Evolutionary conservation across 2,797 vertebrate genomes (phyloP).

Genomic region (Coluber constrictor): DNA sequence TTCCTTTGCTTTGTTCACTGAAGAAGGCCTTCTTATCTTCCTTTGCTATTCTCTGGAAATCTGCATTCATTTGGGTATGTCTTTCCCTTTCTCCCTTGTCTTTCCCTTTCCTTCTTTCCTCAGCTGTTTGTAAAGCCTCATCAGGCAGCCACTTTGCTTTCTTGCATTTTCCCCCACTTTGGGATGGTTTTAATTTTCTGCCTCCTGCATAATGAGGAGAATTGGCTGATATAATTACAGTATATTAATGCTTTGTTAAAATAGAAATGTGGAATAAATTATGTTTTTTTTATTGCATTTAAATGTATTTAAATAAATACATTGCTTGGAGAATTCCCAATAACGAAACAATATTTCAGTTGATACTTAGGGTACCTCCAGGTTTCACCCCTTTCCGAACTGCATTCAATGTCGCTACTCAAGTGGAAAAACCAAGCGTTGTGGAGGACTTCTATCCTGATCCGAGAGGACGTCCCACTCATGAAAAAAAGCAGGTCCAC

Average conservation of each 20-base stretch:
- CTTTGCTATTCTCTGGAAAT: background rate
- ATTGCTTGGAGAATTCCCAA: background rate
- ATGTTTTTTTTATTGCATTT: background rate
- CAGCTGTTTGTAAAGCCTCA: background rate
- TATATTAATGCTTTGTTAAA: background rate
- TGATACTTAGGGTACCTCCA: constrained; percentile 51
- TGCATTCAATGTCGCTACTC: accelerated
- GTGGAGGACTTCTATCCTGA: background rate
- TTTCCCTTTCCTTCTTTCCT: background rate
- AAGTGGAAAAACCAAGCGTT: accelerated
- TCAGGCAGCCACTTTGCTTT: background rate
- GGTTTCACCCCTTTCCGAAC: constrained; percentile 73
- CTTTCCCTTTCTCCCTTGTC: background rate
- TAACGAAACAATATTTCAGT: background rate
- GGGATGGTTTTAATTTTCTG: background rate
- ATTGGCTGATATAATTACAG: background rate
- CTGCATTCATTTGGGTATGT: background rate
- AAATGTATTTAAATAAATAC: background rate
- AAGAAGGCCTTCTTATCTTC: background rate
- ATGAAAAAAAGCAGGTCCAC: constrained; percentile 18
- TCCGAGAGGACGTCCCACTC: accelerated
- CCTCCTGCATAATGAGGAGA: background rate
- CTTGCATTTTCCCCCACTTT: background rate
- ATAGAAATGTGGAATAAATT: background rate
- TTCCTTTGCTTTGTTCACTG: background rate